A percentile compares a stretch with the other conserved stretches of the same genome.
These are phyloP conservation scores for Sminthopsis crassicaudata DNA, from an alignment of 2,113 vertebrate genomes.

Conservation along the genomic window DNA sequence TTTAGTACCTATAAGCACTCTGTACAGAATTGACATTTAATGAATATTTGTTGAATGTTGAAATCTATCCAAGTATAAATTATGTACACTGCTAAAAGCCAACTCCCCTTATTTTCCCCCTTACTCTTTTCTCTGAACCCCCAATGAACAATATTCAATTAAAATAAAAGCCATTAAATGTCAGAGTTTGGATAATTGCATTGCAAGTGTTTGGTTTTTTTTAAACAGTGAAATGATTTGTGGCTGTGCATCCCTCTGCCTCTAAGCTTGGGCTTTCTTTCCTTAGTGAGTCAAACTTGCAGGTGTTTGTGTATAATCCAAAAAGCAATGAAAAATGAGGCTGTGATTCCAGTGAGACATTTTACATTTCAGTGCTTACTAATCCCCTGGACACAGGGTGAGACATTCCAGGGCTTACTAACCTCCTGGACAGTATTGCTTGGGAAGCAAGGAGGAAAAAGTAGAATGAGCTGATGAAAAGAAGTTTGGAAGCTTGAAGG, in stretches of 20 bases:
- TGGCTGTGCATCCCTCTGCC: not conserved
- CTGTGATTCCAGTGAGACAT: not conserved
- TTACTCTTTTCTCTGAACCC: not conserved
- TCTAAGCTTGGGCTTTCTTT: not conserved
- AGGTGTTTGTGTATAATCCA: not conserved
- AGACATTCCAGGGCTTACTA: not conserved
- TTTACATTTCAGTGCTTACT: not conserved
- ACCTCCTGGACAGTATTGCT: not conserved
- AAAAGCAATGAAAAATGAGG: not conserved
- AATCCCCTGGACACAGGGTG: not conserved
- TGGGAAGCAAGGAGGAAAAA: not conserved
- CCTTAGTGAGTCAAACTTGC: not conserved
- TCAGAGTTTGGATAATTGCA: not conserved
- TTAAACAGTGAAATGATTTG: not conserved
- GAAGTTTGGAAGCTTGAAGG: not conserved
- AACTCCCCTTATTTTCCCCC: not conserved
- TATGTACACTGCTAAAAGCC: not conserved
- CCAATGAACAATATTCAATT: not conserved
- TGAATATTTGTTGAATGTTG: not conserved
- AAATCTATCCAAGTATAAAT: not conserved
- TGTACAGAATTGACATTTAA: not conserved
- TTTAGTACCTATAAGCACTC: not conserved
- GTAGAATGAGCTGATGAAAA: rapidly evolving
- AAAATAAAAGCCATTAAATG: not conserved
- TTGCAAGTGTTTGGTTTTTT: not conserved